phyloP scores from a whole-genome alignment of 2,888 invertebrate species.

The Pachydiplax longipennis region DNA sequence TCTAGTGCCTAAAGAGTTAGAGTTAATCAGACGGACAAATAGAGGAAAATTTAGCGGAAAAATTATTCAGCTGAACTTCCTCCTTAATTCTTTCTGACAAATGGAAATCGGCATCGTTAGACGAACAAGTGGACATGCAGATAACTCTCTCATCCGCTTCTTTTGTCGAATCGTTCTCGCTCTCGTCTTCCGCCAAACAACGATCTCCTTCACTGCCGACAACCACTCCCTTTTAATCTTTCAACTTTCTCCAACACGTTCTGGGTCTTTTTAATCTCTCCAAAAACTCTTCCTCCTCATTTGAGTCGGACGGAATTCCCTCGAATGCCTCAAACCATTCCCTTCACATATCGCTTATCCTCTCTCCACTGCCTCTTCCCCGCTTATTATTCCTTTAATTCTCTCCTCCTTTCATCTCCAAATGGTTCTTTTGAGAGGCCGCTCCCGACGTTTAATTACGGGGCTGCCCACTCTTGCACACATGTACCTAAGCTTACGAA shows the following conservation, averaged over 20 bases:
- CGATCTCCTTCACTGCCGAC: neutral
- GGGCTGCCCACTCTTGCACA: neutral
- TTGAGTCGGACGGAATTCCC: neutral
- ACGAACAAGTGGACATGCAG: too few species aligned
- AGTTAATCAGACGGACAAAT: too few species aligned
- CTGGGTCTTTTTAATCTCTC: neutral
- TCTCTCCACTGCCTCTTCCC: neutral
- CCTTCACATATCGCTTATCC: neutral
- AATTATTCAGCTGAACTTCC: too few species aligned
- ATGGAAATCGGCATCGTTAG: too few species aligned
- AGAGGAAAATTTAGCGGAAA: too few species aligned
- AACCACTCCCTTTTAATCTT: neutral
- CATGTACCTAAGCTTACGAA: neutral
- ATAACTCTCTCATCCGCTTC: neutral
- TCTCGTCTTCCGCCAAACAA: neutral
- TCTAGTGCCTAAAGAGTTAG: too few species aligned
- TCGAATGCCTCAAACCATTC: neutral
- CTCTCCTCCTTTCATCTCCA: neutral
- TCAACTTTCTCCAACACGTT: neutral
- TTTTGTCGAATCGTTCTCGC: neutral
- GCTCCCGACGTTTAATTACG: neutral
- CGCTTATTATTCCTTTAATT: neutral
- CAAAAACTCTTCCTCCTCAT: neutral
- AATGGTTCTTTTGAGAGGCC: neutral
- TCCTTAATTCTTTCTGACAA: too few species aligned